These are phyloP conservation scores for Sipha maydis DNA, from an alignment of 2,888 invertebrate species.

Conservation along the genomic window DNA sequence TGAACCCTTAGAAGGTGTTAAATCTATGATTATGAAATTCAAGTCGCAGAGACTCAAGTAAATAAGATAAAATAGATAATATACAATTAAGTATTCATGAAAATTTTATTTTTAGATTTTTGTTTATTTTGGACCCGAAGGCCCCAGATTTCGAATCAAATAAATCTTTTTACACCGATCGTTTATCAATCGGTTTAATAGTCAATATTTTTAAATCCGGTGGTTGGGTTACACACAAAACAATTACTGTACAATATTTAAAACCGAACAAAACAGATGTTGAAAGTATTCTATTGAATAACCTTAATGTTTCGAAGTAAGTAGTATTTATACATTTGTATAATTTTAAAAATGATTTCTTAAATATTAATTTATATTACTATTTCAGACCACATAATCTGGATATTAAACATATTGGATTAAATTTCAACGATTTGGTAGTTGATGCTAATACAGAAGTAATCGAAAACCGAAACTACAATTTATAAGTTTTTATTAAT, in stretches of 20 bases:
- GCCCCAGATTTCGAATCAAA: not conserved
- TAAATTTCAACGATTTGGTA: constrained; percentile 40
- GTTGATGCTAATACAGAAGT: constrained; percentile 24
- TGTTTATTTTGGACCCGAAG: constrained; percentile 40
- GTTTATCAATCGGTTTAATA: constrained; percentile 20
- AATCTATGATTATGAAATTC: not conserved
- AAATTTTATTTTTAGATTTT: not conserved
- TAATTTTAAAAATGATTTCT: not conserved
- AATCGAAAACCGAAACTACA: not conserved
- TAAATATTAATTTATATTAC: too few relatives aligned
- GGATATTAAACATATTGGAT: not conserved
- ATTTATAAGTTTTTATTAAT: not conserved
- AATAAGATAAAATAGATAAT: not conserved
- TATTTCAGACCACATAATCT: not conserved
- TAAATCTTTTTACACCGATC: constrained; percentile 29
- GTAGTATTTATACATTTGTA: too few relatives aligned
- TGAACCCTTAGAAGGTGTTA: constrained; percentile 20
- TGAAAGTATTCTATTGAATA: not conserved
- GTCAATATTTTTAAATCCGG: constrained; percentile 52
- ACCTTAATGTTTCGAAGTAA: not conserved
- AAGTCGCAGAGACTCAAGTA: constrained; percentile 25
- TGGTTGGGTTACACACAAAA: constrained; percentile 44
- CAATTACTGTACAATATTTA: not conserved
- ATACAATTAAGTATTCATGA: too few relatives aligned
- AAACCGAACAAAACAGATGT: not conserved